phyloP scores from a whole-genome alignment of 2,113 vertebrate genomes.

The Ovis canadensis region DNA sequence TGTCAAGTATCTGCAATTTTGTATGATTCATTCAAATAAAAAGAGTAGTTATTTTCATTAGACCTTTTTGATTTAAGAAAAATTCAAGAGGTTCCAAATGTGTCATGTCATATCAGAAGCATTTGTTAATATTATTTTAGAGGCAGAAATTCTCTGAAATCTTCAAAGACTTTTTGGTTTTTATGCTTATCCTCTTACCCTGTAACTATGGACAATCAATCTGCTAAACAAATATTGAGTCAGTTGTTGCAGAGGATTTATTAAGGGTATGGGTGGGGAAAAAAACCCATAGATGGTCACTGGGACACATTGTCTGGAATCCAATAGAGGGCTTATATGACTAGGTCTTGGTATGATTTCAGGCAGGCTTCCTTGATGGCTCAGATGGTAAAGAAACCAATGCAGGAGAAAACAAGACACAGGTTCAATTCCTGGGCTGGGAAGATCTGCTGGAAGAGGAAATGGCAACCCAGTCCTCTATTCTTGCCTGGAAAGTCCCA shows the following conservation, averaged over 20 bases:
- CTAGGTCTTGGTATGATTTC: background rate
- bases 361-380: background rate
- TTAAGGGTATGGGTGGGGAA: background rate
- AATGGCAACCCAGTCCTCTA: background rate
- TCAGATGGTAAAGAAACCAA: background rate
- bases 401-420: background rate
- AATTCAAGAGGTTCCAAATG: background rate
- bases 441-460: background rate
- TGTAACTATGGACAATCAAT: background rate
- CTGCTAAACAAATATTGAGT: background rate
- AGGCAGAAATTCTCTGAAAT: background rate
- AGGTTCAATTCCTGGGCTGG: fast-evolving
- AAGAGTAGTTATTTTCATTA: background rate
- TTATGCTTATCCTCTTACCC: background rate
- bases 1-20: background rate
- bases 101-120: background rate
- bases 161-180: background rate
- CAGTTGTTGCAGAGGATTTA: background rate
- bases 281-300: fast-evolving
- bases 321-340: background rate
- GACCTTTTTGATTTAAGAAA: background rate
- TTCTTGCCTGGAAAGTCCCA: background rate
- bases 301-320: background rate
- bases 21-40: background rate
- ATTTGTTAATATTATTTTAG: background rate